Evolutionary conservation across 2,113 vertebrate species (phyloP), one percentile per base, ranked within the genome.

Genomic region (Scomber scombrus): DNA sequence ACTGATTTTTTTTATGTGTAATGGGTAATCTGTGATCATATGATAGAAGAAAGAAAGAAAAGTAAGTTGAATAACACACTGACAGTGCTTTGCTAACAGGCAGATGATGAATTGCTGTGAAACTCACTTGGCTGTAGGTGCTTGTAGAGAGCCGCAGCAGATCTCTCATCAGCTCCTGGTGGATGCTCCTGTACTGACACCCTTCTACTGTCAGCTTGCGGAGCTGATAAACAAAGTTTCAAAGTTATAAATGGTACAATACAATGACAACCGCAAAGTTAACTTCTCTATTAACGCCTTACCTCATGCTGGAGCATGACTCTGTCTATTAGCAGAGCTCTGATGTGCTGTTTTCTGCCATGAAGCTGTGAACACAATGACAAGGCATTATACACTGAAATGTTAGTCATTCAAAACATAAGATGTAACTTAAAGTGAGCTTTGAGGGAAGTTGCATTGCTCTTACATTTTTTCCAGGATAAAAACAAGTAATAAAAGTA

Each of bases 291-390:
- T 49, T 7, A 16, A 16, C 23, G 23, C 72, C 70, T 71, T 95
- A 97, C 98, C 95, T 99, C 98, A 71, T 99, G 98, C 86, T 99
- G 98, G 79, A 99, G 94, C 98, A 98, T 99, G 65, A 99, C 97
- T 89, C 98, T 95, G 93, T 99, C 98, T 49, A 99, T 98, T 40
- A 99, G 91, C 14, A 99, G 87, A 50, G 97, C 97, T 94, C 98
- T 95, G 90, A 99, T 99, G 90, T 99, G 98, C 46, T 97, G 97
- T 74, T 99, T 99, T 93, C 96, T 97, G 65, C 98, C 97, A 64
- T 97, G 96, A 74, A 99, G 97, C 98, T 99, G 93, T 43, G 92
- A 92, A 93, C 78, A 61, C 78, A 93, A 85, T 51, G 3, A 65
- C 1, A 26, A 14, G 60, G 16, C 23, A 34, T 58, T 61, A 40